Evolutionary conservation across 2,113 vertebrate genomes (phyloP).

Genomic region (Tachuris rubrigastra): DNA sequence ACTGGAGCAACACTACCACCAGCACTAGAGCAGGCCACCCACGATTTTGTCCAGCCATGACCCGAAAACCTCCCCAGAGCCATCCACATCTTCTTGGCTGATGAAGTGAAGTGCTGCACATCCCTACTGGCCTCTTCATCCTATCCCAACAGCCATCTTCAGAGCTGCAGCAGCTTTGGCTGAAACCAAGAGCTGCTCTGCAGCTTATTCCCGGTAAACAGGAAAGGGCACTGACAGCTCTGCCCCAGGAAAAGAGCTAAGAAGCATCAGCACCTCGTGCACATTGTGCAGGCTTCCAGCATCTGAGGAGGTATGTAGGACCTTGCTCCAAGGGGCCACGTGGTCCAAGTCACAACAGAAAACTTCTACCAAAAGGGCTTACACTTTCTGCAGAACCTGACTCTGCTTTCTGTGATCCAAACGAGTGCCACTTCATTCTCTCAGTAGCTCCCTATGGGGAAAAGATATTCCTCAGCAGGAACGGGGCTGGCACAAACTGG

Average conservation of each 20-base stretch:
- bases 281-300: fast-evolving
- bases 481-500: not conserved
- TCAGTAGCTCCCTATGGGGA: not conserved
- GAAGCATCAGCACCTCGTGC: not conserved
- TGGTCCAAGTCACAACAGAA: not conserved
- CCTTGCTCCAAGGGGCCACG: not conserved
- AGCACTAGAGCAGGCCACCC: not conserved
- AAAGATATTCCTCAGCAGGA: not conserved
- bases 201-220: not conserved
- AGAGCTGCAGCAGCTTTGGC: not conserved
- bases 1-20: not conserved
- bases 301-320: not conserved
- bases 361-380: not conserved
- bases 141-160: not conserved
- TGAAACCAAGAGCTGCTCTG: not conserved
- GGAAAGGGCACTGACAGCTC: not conserved
- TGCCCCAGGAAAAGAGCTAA: not conserved
- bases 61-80: not conserved
- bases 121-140: not conserved
- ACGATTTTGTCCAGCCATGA: not conserved
- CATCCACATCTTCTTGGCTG: not conserved
- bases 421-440: not conserved
- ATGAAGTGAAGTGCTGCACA: not conserved
- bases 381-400: not conserved
- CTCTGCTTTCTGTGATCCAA: not conserved